A percentile compares a stretch with the other conserved stretches of the same genome.
Conservation (phyloP, 2,797 vertebrate genomes). For the Sebastes jordani region DNA sequence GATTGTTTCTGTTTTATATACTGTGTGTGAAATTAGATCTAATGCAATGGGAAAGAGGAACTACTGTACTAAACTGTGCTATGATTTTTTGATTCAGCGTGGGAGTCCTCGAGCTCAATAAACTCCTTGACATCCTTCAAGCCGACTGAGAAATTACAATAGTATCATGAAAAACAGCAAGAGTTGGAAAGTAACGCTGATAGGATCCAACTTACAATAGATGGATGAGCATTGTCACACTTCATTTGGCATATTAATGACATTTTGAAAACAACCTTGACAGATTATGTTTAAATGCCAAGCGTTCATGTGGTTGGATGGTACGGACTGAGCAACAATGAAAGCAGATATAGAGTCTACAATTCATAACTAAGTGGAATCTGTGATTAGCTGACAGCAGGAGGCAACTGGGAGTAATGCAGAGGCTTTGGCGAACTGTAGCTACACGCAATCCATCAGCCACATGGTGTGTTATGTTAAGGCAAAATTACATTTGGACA, state of each 20-base stretch:
- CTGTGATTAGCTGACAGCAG: background rate
- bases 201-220: background rate
- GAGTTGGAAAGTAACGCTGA: background rate
- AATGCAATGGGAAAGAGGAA: background rate
- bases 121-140: background rate
- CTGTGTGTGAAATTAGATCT: background rate
- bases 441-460: conserved; percentile 7
- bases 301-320: background rate
- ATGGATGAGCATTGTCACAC: conserved; percentile 4
- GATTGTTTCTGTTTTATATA: background rate
- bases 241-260: conserved; percentile 39
- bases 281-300: conserved; percentile 44
- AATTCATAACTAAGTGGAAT: background rate
- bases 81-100: background rate
- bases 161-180: background rate
- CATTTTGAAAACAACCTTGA: conserved; percentile 40
- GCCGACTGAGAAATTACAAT: background rate
- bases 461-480: conserved; percentile 2
- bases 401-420: background rate
- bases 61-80: background rate
- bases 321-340: background rate
- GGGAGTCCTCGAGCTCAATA: background rate
- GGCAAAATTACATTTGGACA: conserved; percentile 7
- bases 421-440: background rate
- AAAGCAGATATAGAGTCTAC: background rate